These are phyloP conservation scores for Platypus cylindrus DNA, from an alignment of 2,888 invertebrate genomes.

Conservation along the genomic window DNA sequence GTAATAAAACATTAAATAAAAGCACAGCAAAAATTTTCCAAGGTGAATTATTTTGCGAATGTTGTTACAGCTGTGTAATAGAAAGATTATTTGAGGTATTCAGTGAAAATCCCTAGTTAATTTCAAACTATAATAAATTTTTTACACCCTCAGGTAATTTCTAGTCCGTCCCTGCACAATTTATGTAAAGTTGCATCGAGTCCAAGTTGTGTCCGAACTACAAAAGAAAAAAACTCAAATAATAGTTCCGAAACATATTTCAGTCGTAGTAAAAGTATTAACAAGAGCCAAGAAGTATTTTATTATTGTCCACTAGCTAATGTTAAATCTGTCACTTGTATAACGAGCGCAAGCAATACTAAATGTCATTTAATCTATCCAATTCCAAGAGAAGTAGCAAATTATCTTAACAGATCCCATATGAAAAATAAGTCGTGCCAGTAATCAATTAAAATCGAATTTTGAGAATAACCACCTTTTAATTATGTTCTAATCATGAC, in stretches of 20 bases:
- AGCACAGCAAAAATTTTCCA: constrained; percentile 22
- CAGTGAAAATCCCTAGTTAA: too few species aligned
- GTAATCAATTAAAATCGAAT: constrained; percentile 9
- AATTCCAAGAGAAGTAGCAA: constrained; percentile 28
- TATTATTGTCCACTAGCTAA: too few species aligned
- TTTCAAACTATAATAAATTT: too few species aligned
- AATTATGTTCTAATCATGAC: too few species aligned
- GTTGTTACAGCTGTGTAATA: constrained; percentile 16
- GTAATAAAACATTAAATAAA: constrained; percentile 19
- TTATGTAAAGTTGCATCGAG: constrained; percentile 19
- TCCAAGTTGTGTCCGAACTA: constrained; percentile 19
- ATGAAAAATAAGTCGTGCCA: constrained; percentile 17
- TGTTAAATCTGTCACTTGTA: too few species aligned
- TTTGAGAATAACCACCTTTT: background rate
- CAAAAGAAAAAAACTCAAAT: too few species aligned
- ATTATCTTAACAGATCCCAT: constrained; percentile 28
- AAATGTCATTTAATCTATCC: constrained; percentile 19
- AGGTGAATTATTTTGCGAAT: constrained; percentile 23
- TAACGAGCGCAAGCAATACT: too few species aligned
- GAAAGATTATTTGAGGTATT: constrained; percentile 17
- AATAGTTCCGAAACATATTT: too few species aligned
- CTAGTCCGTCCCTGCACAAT: constrained; percentile 10
- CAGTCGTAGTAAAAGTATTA: too few species aligned
- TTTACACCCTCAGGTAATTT: constrained; percentile 9
- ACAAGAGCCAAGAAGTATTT: too few species aligned